Base-by-base conservation (phyloP, 2,113 vertebrate genomes). In the Clupea harengus region DNA sequence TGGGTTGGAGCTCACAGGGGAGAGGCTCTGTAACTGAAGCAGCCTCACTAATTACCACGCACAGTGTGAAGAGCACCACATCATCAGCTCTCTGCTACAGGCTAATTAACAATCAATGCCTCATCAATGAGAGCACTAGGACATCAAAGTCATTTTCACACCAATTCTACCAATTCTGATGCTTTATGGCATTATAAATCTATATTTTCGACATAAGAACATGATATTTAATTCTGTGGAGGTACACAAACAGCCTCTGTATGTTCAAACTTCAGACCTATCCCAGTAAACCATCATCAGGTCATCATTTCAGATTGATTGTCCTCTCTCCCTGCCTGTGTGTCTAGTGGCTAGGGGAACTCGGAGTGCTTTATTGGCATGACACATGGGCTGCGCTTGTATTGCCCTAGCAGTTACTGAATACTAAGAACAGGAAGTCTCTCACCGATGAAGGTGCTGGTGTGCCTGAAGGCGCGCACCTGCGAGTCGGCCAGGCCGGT, bases 391-490 rank as follows among this genome's bases (percentile, higher is more conserved):
- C n/a, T n/a, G 52, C 4, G 17, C 13, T 20, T 20, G 54, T 6
- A 4, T 54, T 54, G 52, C 15, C 52, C 4, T 6, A 6, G 20
- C 54, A 60, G 54, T 22, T 20, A 20, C 54, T 6, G 18, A 60
- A 32, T 25, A 25, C n/a, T 13, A 7, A 72, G 64, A 32, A 13
- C 28, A 39, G 72, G 72, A 32, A 45, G 50, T 45, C 6, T 9
- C 95, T 95, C 88, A 98, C 97, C 96, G 45, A 97, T 94, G 81
- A 97, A 88, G 0, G 96, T 97, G 88, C 97, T 97, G 85, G 97
- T 97, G 90, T 98, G 97, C 88, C 97, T 95, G 92, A 98, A 98
- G 83, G 97, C 96, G 13, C 97, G 93, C 86, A 98, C 96, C 88
- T 97, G 97, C 0, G 97, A 98, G 92, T 98, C 97, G 0, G 97